Evolutionary conservation across 2,888 invertebrate species (phyloP), one percentile per base, ranked within the genome.

Genomic region (Stenodera caucasica): DNA sequence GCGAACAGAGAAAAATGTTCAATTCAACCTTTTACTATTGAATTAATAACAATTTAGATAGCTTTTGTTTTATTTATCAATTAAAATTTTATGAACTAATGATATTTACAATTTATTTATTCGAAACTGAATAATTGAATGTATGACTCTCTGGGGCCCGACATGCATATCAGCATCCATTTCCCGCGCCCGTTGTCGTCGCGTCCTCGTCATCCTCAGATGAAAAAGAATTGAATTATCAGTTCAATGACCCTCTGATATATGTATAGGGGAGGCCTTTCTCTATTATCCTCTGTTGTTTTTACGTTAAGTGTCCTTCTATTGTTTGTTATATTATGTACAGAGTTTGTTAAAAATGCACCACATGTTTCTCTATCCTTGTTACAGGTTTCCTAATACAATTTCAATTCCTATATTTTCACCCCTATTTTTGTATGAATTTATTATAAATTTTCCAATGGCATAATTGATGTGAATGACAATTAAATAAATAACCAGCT

Each of bases 161-260:
- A 56, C 64, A 57, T 64, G 72, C 71, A 70, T 69, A 73, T 72
- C 69, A 67, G 64, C 65, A 63, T 67, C 45, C 69, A 72, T 71
- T 72, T 74, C 72, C 75, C 72, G 70, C 64, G 66, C 11, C 45
- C 45, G 45, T 21, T 7, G 26, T 26, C 26, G 26, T 26, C 26
- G 26, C n/a, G n/a, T 26, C 26, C 4, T 26, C 26, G 26, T 26
- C 45, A 45, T 45, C 45, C 21, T 64, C 68, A 72, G 69, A 69
- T 72, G 69, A 69, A 73, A 72, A n/a, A n/a, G 74, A 75, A 75
- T 75, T 72, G 69, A 75, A 75, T 75, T 75, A 75, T 75, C 74
- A 74, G 75, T 75, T 72, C 74, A 70, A 68, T 71, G 74, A 75
- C 73, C 75, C 67, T 63, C 63, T 57, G 64, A 68, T 68, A 21